phyloP scores from a whole-genome alignment of 2,113 vertebrate genomes.

The Perca flavescens region DNA sequence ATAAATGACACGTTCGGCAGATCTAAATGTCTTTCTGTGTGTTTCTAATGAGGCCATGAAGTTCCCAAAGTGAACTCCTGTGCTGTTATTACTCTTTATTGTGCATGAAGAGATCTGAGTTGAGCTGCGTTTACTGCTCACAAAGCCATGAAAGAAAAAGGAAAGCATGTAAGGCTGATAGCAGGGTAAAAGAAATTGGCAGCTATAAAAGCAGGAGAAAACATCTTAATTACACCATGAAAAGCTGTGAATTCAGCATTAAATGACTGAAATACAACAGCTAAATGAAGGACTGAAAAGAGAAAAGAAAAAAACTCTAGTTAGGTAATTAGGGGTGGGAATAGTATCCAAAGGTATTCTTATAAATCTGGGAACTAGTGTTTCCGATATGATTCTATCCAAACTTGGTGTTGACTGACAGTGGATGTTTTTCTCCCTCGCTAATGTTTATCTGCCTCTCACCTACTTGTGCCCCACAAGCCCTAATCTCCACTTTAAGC shows the following conservation, averaged over 20 bases:
- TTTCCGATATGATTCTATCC: background rate
- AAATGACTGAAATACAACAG: background rate
- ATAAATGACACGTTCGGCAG: constrained; percentile 51
- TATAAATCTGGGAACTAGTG: background rate
- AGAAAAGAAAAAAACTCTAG: background rate
- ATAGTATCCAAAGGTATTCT: background rate
- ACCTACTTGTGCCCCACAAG: constrained; percentile 19
- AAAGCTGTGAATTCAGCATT: constrained; percentile 7
- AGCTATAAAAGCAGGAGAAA: constrained; percentile 15
- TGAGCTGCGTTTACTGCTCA: constrained; percentile 25
- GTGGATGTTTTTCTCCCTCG: background rate
- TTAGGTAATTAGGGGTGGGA: background rate
- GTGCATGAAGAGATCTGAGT: constrained; percentile 1
- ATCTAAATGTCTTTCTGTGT: constrained; percentile 31
- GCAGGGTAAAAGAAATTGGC: background rate
- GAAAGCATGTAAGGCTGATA: constrained; percentile 7
- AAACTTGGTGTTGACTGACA: constrained; percentile 1
- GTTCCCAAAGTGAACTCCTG: constrained; percentile 31
- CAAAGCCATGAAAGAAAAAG: background rate
- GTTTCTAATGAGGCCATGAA: constrained; percentile 25
- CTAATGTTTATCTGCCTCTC: constrained; percentile 39
- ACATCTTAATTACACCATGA: constrained; percentile 12
- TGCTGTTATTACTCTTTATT: constrained; percentile 26
- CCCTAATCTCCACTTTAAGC: constrained; percentile 53
- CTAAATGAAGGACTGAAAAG: background rate